Conservation (phyloP, 2,888 invertebrate species). For the Hartigia nigra region DNA sequence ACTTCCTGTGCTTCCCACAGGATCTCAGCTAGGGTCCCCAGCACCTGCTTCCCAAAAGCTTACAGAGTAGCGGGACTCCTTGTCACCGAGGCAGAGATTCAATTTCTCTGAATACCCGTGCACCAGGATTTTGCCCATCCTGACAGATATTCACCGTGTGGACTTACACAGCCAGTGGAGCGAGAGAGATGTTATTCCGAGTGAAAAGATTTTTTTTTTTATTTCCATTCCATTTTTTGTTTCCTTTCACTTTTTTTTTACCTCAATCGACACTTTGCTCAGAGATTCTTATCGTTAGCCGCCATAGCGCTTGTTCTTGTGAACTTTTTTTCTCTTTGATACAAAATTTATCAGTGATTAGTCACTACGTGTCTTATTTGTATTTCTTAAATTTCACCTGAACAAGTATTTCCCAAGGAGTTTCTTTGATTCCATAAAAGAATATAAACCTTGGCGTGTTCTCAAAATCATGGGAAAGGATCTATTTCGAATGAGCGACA, state of each 20-base stretch:
- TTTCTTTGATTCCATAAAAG: not conserved
- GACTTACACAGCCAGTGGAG: not conserved
- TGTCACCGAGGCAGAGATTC: constrained; percentile 1
- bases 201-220: not conserved
- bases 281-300: not conserved
- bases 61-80: constrained; percentile 42
- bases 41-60: constrained; percentile 57
- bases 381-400: not conserved
- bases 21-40: constrained; percentile 50
- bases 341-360: not conserved
- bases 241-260: not conserved
- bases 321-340: not conserved
- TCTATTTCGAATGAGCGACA: not conserved
- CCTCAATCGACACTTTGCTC: not conserved
- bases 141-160: not conserved
- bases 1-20: constrained; percentile 66
- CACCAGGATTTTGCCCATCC: not conserved
- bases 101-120: not conserved
- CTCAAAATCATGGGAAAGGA: not conserved
- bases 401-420: not conserved
- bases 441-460: not conserved
- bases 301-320: not conserved
- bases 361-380: not conserved
- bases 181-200: not conserved
- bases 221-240: not conserved